Evolutionary conservation across 2,888 invertebrate species (phyloP), one percentile per base, ranked within the genome.

Genomic region (Coelopa pilipes): DNA sequence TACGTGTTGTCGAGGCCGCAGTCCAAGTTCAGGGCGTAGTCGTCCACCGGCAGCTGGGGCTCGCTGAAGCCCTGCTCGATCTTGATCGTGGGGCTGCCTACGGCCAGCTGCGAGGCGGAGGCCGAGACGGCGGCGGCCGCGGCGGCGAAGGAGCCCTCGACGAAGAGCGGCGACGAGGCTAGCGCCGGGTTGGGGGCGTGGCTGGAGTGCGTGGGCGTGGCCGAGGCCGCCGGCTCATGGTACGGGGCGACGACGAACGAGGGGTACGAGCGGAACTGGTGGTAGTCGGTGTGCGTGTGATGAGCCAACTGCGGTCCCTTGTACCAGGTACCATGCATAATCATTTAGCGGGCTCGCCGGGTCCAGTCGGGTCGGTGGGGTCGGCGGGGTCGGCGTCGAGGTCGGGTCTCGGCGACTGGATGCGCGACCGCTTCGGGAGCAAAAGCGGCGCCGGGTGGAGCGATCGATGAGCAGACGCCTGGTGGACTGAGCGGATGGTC

Each of bases 271-370:
- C 86, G 86, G 75, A 84, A 86, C 80, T 86, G 86, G 80, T 84
- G 85, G 76, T 84, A 84, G 62, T 84, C 84, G 77, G 78, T 81
- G 67, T 77, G 76, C 76, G 81, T 77, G 78, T 79, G 83, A 81
- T 85, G 85, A 76, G 85, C 83, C 85, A 86, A 80, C 82, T 86
- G 86, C 79, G 86, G 86, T 86, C 86, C 86, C 83, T 86, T 86
- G 85, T 86, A 86, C 86, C 86, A 86, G 80, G 86, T 86, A 83
- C 85, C 85, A 86, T 86, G 86, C 86, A 86, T 86, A 86, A 86
- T 86, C 86, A 85, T 85, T 83, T 82, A 83, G 57, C 19, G 13
- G 66, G 19, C 46, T 19, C 12, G 12, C 53, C 46, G 70, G 34
- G 50, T 34, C 57, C 46, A 34, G 17, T 55, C 17, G 3, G 34